phyloP scores from a whole-genome alignment of 2,888 invertebrate species.

The Tachina fera region DNA sequence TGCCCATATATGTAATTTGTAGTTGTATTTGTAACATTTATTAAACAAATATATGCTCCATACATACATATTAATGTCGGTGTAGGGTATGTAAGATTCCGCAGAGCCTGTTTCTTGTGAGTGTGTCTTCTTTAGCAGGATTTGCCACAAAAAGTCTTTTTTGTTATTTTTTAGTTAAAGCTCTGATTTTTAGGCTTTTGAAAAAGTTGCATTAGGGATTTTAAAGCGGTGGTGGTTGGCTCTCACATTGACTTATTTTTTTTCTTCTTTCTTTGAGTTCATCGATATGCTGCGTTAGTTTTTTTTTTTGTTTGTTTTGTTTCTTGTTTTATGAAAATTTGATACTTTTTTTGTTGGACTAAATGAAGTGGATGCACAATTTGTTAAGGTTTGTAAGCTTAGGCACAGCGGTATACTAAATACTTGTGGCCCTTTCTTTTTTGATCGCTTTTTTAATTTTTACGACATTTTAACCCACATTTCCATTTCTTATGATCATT shows the following conservation, averaged over 20 bases:
- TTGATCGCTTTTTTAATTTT: slow-evolving; percentile 44
- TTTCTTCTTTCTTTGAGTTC: slow-evolving; percentile 16
- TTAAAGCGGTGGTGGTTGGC: slow-evolving; percentile 44
- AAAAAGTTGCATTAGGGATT: slow-evolving; percentile 40
- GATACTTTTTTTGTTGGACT: slow-evolving; percentile 68
- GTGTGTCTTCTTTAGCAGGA: slow-evolving; percentile 23
- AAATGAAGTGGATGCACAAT: slow-evolving; percentile 70
- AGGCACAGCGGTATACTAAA: slow-evolving; percentile 70
- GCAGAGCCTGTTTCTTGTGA: too few species aligned
- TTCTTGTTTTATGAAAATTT: slow-evolving; percentile 56
- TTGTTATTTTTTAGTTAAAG: neutral
- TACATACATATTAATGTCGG: too few species aligned
- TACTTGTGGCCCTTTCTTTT: slow-evolving; percentile 27
- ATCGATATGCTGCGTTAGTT: slow-evolving; percentile 45
- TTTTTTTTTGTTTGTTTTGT: slow-evolving; percentile 10
- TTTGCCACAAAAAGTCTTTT: slow-evolving; percentile 20
- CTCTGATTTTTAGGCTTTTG: slow-evolving; percentile 36
- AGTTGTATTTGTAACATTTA: too few species aligned
- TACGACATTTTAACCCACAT: slow-evolving; percentile 54
- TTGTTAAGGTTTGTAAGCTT: slow-evolving; percentile 70
- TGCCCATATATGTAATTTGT: too few species aligned
- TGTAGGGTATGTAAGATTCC: too few species aligned
- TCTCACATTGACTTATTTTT: slow-evolving; percentile 33
- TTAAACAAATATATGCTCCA: too few species aligned
- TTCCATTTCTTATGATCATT: neutral